phyloP scores from a whole-genome alignment of 2,797 vertebrate genomes.

The Helarctos malayanus region DNA sequence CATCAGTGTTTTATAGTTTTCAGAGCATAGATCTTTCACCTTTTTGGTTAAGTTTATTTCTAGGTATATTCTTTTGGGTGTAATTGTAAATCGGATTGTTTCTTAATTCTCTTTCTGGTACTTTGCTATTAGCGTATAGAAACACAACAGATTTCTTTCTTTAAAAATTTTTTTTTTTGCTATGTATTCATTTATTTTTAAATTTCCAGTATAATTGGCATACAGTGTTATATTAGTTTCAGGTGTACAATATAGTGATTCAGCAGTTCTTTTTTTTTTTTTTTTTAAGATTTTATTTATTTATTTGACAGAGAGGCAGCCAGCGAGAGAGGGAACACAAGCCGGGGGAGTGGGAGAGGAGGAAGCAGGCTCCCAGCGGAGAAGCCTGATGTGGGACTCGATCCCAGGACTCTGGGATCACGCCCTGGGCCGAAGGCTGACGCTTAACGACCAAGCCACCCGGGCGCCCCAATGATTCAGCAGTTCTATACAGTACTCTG shows the following conservation, averaged over 20 bases:
- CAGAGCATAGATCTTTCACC: neutral
- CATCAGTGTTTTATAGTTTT: neutral
- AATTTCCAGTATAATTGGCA: neutral
- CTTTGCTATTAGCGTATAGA: neutral
- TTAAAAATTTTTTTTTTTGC: neutral
- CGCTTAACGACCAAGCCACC: too few relatives aligned
- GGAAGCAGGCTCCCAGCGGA: too few relatives aligned
- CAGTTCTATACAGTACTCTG: neutral
- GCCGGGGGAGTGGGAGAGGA: too few relatives aligned
- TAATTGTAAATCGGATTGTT: neutral
- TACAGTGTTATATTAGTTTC: neutral
- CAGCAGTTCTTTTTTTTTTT: neutral
- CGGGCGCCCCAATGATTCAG: neutral
- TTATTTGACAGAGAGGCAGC: too few relatives aligned
- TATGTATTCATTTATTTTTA: neutral
- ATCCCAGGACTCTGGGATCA: too few relatives aligned
- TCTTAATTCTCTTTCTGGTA: neutral
- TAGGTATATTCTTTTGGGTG: neutral
- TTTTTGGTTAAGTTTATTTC: neutral
- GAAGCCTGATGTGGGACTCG: too few relatives aligned
- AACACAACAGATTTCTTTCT: neutral
- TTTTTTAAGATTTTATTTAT: too few relatives aligned
- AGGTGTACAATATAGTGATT: neutral
- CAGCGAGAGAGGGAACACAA: too few relatives aligned
- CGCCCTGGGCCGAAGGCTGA: too few relatives aligned